Percentiles rank a stretch among this genome's conserved stretches.
These are phyloP conservation scores for Tetropium fuscum DNA, from an alignment of 2,888 invertebrate genomes.

Conservation along the genomic window DNA sequence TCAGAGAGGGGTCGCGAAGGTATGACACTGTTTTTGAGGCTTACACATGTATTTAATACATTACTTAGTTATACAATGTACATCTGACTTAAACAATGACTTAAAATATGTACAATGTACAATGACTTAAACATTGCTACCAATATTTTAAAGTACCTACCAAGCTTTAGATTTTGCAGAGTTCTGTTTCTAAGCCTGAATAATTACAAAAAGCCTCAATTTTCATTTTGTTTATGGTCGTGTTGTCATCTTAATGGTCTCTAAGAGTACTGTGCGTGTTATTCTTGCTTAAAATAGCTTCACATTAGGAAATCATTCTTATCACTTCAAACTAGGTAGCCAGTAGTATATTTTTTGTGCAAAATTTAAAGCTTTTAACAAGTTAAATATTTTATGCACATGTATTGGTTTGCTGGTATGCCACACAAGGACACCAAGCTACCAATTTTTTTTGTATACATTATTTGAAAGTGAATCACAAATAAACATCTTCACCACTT, in stretches of 20 bases:
- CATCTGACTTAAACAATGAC: slow-evolving; percentile 16
- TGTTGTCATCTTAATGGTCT: too few species aligned
- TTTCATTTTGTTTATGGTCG: too few species aligned
- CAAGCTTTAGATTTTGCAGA: slow-evolving; percentile 44
- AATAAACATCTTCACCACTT: too few species aligned
- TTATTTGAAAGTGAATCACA: slow-evolving; percentile 9
- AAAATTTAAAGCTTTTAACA: slow-evolving; percentile 30
- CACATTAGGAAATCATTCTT: slow-evolving; percentile 3
- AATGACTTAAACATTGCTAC: slow-evolving; percentile 19
- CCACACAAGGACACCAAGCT: slow-evolving; percentile 64
- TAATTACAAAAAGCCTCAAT: too few species aligned
- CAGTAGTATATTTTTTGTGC: slow-evolving; percentile 16
- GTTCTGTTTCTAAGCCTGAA: slow-evolving; percentile 10
- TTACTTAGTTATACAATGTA: slow-evolving; percentile 26
- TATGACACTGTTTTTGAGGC: slow-evolving; percentile 62
- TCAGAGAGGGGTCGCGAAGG: slow-evolving; percentile 73
- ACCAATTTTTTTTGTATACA: slow-evolving; percentile 26
- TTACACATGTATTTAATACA: slow-evolving; percentile 48
- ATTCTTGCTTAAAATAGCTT: background rate
- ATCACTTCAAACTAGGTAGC: background rate
- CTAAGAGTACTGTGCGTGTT: too few species aligned
- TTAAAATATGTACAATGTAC: too few species aligned
- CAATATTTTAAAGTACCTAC: background rate
- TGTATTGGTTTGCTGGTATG: slow-evolving; percentile 63
- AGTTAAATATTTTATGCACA: slow-evolving; percentile 41